Evolutionary conservation across 2,888 invertebrate species (phyloP), one percentile per base, ranked within the genome.

Genomic region (Nymphalis polychloros): DNA sequence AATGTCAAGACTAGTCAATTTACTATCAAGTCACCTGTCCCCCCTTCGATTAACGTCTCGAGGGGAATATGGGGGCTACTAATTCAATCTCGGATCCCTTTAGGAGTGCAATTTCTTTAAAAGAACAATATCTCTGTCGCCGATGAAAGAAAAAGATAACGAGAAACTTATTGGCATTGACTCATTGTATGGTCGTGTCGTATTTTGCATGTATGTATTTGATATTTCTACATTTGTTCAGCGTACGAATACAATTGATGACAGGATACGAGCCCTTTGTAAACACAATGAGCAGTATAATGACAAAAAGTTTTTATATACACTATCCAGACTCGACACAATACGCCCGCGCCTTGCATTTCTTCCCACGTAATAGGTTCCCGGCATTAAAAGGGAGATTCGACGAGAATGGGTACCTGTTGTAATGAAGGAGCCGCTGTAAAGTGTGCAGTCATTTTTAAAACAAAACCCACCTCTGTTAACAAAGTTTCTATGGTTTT

Each of bases 181-280:
- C 23, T 53, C 16, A 13, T 27, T 16, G 7, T 4, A 23, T 6
- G 20, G 10, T 53, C 27, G 20, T 31, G 55, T n/a, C 31, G 31
- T 55, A 31, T 35, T 53, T 55, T 31, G 55, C 31, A n/a, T 41
- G 19, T 57, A n/a, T 41, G 19, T 57, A 41, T 57, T 41, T 19
- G 5, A 41, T n/a, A 19, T 67, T 62, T 48, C 35, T 35, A 23
- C 53, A 23, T 67, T 66, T 55, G 49, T 67, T 62, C 61, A 67
- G 53, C 60, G 64, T 69, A 67, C 78, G 79, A 83, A 81, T 82
- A 79, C 82, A 81, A 79, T 81, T 85, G 83, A 86, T 84, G 85
- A 82, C 88, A 89, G 89, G 87, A 89, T 77, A 76, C 85, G 79
- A 79, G 84, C 82, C 87, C 87, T 88, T 88, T 88, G 87, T 87